Evolutionary conservation across 2,797 vertebrate genomes (phyloP), one percentile per base, ranked within the genome.

Genomic region (Aphelocoma californica): DNA sequence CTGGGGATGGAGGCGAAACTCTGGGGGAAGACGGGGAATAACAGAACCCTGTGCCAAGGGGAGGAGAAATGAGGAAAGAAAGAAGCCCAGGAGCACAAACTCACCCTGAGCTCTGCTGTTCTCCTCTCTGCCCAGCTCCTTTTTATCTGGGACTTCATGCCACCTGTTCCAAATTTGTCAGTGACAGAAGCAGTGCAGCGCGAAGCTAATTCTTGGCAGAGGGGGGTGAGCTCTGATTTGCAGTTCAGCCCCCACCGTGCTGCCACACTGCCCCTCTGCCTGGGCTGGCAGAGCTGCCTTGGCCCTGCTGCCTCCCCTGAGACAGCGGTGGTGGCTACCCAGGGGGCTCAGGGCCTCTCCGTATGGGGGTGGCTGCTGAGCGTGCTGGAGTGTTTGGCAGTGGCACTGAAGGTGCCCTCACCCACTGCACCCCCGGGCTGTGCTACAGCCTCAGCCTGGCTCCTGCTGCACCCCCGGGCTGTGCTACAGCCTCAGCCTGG

Each of bases 101-200:
- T 84, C 15, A 13, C 83, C 66, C 88, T 31, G 64, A 44, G 66
- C 42, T 77, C 83, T 66, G 82, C 78, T 70, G 61, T 38, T 92
- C 66, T 89, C 64, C 38, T 73, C 69, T 82, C 69, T 87, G 71
- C 62, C 71, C 7, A 1, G 31, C 47, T 94, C 26, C 47, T 78
- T 92, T 95, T 83, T 75, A 88, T 40, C 4, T 1, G 9, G 38
- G 58, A 88, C 71, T 90, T 94, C 32, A 61, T 71, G 85, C 36
- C 4, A 17, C 53, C 81, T 86, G 90, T 77, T 83, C 90, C 88
- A 83, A 87, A 95, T 91, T 90, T 97, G 91, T 91, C 82, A 42
- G 24, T 0, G 42, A 79, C 6, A 69, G 79, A 93, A 93, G 81
- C 1, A 4, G 56, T 65, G 2, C 95, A 89, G 84, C 40, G 24